A percentile compares a stretch with the other conserved stretches of the same genome.
Evolutionary conservation across 2,113 vertebrate genomes (phyloP).

Genomic region (Carlito syrichta): DNA sequence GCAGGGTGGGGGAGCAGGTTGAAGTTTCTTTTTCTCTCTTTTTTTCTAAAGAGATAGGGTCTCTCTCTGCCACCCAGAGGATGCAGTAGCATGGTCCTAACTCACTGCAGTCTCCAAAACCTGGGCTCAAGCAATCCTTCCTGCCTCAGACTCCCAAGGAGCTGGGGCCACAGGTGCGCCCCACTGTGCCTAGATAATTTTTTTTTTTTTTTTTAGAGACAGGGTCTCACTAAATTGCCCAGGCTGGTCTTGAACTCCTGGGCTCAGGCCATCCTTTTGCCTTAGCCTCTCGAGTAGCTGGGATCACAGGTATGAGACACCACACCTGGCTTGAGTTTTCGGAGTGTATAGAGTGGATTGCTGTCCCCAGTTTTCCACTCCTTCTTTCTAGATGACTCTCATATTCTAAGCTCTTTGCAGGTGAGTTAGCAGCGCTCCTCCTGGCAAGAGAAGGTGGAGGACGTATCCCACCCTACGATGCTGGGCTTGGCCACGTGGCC

Average conservation of each 20-base stretch:
- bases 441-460: fast-evolving
- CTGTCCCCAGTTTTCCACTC: not conserved
- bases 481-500: not conserved
- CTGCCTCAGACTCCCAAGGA: not conserved
- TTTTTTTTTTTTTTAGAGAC: no score
- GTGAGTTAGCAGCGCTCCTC: not conserved
- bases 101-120: not conserved
- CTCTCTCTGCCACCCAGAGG: not conserved
- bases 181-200: no score
- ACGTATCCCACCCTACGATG: fast-evolving
- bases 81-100: not conserved
- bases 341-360: fast-evolving
- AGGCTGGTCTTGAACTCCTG: no score
- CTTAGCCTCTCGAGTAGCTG: not conserved
- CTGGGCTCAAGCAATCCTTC: not conserved
- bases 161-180: not conserved
- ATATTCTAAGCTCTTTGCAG: not conserved
- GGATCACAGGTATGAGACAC: not conserved
- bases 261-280: not conserved
- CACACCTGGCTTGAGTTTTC: not conserved
- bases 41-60: not conserved
- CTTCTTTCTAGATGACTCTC: not conserved
- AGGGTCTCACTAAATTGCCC: no score
- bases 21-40: not conserved
- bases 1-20: no score